These are phyloP conservation scores for Diplazon laetatorius DNA, from an alignment of 2,888 invertebrate species.

Conservation along the genomic window DNA sequence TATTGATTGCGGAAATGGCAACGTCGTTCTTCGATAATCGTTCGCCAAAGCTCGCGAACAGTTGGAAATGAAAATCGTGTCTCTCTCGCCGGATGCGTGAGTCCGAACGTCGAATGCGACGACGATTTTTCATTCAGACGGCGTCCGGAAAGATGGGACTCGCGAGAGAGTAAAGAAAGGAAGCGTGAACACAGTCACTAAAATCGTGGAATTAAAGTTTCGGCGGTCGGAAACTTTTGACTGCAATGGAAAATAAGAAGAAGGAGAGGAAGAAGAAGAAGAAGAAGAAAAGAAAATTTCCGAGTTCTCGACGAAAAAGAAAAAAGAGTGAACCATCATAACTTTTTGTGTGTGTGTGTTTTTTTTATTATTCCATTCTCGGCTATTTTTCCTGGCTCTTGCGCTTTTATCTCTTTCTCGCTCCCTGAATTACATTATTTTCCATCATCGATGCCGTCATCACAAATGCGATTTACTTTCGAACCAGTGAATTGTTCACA, in stretches of 20 bases:
- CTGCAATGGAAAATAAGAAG: slow-evolving; percentile 74
- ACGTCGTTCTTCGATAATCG: slow-evolving; percentile 6
- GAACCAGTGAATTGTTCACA: neutral
- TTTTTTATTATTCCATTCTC: slow-evolving; percentile 67
- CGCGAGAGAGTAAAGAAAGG: slow-evolving; percentile 7
- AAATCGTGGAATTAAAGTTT: slow-evolving; percentile 73
- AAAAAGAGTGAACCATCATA: slow-evolving; percentile 36
- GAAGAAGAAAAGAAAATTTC: no score
- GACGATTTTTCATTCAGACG: slow-evolving; percentile 73
- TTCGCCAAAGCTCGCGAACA: slow-evolving; percentile 1
- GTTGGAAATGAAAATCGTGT: neutral
- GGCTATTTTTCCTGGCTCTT: slow-evolving; percentile 55
- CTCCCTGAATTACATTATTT: slow-evolving; percentile 45
- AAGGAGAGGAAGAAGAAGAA: no score
- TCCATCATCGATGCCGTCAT: slow-evolving; percentile 38
- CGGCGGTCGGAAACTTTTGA: slow-evolving; percentile 74
- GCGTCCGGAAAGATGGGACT: slow-evolving; percentile 51
- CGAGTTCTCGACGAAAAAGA: slow-evolving; percentile 55
- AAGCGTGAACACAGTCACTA: slow-evolving; percentile 66
- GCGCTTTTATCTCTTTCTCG: slow-evolving; percentile 29
- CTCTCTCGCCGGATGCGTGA: neutral
- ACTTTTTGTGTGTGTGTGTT: no score
- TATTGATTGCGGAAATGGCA: neutral
- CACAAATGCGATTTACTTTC: slow-evolving; percentile 34
- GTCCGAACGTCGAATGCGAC: slow-evolving; percentile 32